Conservation (phyloP, 2,113 vertebrate genomes). For the Oenanthe oenanthe region DNA sequence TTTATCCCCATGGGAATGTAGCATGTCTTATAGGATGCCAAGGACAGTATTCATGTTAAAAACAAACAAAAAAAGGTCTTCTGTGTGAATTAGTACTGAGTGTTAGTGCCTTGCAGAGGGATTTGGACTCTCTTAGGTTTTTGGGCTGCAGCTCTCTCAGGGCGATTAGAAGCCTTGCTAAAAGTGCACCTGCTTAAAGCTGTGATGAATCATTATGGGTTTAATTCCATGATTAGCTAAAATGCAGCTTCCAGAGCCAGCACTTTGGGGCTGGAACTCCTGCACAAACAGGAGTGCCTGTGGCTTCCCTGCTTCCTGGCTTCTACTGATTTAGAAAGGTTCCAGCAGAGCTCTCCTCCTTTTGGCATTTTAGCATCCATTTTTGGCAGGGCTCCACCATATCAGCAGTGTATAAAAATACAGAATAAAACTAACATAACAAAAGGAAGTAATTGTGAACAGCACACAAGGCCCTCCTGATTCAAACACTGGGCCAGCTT, state of each 20-base stretch:
- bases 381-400: neutral
- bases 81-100: conserved; percentile 6
- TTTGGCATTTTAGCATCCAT: neutral
- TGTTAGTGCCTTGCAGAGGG: neutral
- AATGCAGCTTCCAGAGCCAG: neutral
- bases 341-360: neutral
- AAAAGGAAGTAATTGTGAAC: neutral
- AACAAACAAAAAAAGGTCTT: conserved; percentile 43
- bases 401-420: neutral
- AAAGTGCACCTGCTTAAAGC: conserved; percentile 2
- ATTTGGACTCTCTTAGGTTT: neutral
- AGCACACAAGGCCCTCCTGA: neutral
- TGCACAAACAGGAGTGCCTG: neutral
- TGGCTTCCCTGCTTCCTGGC: neutral
- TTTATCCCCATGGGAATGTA: conserved; percentile 17
- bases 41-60: conserved; percentile 35
- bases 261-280: neutral
- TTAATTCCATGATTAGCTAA: neutral
- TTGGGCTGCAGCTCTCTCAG: neutral
- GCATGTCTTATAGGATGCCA: neutral
- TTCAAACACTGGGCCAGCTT: neutral
- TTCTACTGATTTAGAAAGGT: neutral
- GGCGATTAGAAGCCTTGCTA: neutral
- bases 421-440: neutral
- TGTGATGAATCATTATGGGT: neutral